Base-by-base conservation (phyloP, 2,113 vertebrate species). In the Petroica traversi region DNA sequence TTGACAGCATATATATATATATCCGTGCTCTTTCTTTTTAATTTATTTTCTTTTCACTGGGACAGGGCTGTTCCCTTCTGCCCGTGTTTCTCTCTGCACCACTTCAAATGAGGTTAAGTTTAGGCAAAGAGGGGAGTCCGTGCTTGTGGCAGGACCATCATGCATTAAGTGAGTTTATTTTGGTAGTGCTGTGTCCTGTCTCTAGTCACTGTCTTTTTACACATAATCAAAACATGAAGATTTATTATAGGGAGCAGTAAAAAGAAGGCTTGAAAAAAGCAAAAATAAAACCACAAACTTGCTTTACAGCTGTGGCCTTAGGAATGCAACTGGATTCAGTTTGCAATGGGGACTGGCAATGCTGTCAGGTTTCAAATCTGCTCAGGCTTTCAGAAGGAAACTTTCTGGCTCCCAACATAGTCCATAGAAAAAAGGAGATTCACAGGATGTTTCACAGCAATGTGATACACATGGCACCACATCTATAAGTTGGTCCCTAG, bases 241-340 rank as follows among this genome's bases (percentile, higher is more conserved):
- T 97, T 97, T 97, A 97, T 95, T 96, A 97, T 26, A 96, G 90
- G 85, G 92, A 87, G n/a, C 63, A 80, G 90, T 96, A 90, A 96
- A 96, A 96, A 96, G 94, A 94, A 5, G 57, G 85, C 85, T 92
- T 72, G 72, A 95, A 95, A 93, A 80, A 92, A 95, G 88, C 40
- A 92, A 91, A 96, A 95, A 96, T 96, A 86, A 96, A 96, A 96
- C 94, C 94, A 92, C 95, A 95, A 90, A 81, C 90, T 97, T 69
- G 92, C 85, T 94, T 80, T 90, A 94, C 92, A 93, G 93, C 83
- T 96, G 95, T 52, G 76, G 90, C 72, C 92, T 88, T 91, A 90
- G 92, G 92, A 96, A 97, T 78, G 93, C 8, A 6, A 94, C 68
- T 94, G 93, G 75, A 85, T 90, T 92, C 78, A 80, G 89, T 72